A percentile compares a stretch with the other conserved stretches of the same genome.
These are phyloP conservation scores for Orientallactaga bullata DNA, from an alignment of 2,113 vertebrate species.

Conservation along the genomic window DNA sequence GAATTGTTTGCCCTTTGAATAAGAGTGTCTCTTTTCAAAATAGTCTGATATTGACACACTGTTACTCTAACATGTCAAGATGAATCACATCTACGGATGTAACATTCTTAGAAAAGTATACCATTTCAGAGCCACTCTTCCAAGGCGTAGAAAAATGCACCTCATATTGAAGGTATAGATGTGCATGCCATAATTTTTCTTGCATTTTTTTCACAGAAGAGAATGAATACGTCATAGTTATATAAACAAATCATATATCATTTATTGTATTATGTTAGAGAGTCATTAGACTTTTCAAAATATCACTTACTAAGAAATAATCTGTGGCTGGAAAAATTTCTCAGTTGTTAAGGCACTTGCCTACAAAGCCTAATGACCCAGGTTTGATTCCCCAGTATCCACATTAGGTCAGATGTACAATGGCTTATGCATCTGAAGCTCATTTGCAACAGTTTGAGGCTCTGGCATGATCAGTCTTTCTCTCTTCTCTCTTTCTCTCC, in stretches of 20 bases:
- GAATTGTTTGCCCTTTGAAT: background rate
- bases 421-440: no score
- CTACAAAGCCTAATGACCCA: no score
- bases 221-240: background rate
- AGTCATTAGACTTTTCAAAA: conserved; percentile 10
- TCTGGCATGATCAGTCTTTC: no score
- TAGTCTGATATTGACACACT: background rate
- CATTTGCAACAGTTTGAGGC: no score
- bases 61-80: background rate
- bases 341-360: no score
- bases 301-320: background rate
- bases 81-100: conserved; percentile 10
- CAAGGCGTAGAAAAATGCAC: background rate
- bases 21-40: conserved; percentile 38
- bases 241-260: background rate
- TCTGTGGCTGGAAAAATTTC: no score
- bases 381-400: no score
- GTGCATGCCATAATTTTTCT: background rate
- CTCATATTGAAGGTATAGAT: background rate
- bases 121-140: background rate
- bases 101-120: background rate
- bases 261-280: background rate
- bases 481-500: no score
- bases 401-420: no score
- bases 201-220: background rate